Evolutionary conservation across 2,888 invertebrate species (phyloP).

Genomic region (Caenorhabditis becei): DNA sequence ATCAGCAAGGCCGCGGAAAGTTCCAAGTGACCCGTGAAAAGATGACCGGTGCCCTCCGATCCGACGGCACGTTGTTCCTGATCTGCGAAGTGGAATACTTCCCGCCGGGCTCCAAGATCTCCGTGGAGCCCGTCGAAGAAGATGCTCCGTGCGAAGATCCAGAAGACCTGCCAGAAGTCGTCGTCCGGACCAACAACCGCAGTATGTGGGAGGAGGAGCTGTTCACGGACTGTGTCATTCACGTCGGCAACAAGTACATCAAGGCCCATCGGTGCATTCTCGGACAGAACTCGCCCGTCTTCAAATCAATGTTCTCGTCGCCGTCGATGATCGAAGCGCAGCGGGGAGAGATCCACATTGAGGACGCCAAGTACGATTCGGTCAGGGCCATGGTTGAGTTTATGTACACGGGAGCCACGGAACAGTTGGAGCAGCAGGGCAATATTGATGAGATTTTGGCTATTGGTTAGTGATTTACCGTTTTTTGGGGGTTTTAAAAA

Average conservation of each 20-base stretch:
- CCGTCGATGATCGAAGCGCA: constrained; percentile 79
- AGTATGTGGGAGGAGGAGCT: constrained; percentile 77
- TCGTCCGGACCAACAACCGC: constrained; percentile 61
- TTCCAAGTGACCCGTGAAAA: constrained; percentile 79
- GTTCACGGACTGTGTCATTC: constrained; percentile 77
- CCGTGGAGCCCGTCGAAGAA: constrained; percentile 74
- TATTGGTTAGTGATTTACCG: constrained; percentile 57
- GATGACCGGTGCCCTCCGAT: constrained; percentile 73
- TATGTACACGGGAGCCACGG: constrained; percentile 77
- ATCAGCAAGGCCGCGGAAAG: constrained; percentile 81
- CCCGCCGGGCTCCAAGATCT: constrained; percentile 74
- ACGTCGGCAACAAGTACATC: constrained; percentile 74
- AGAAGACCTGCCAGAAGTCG: constrained; percentile 65
- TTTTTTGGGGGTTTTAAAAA: constrained; percentile 12
- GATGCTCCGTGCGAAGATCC: constrained; percentile 63
- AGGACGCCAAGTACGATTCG: constrained; percentile 76
- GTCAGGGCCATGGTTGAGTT: constrained; percentile 79
- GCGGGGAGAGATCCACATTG: constrained; percentile 76
- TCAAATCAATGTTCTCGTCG: constrained; percentile 76
- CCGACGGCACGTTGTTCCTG: constrained; percentile 76
- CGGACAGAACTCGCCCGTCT: constrained; percentile 77
- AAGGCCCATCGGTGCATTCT: constrained; percentile 78
- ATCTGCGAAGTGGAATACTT: constrained; percentile 79
- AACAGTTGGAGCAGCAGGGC: constrained; percentile 57
- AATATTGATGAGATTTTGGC: constrained; percentile 76